Evolutionary conservation across 2,797 vertebrate species (phyloP).

Genomic region (Hephaestus fuliginosus): DNA sequence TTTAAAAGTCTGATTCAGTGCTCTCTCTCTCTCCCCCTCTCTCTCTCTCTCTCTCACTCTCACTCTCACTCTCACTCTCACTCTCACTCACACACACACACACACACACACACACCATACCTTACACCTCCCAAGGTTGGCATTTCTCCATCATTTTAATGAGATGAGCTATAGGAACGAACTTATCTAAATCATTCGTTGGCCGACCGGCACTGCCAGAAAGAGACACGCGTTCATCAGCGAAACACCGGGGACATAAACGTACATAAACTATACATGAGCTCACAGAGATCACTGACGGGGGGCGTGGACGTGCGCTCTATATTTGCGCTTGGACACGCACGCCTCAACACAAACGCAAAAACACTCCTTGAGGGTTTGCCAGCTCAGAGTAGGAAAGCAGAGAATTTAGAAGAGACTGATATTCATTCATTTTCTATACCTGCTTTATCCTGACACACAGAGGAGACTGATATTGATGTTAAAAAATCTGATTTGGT

Average conservation of each 20-base stretch:
- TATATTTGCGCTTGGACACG: neutral
- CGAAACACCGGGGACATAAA: conserved; percentile 36
- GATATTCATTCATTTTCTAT: too few species aligned
- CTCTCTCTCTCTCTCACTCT: neutral
- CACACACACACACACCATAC: conserved; percentile 27
- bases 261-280: neutral
- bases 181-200: conserved; percentile 63
- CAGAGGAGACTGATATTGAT: neutral
- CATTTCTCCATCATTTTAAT: conserved; percentile 77
- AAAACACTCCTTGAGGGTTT: neutral
- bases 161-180: conserved; percentile 65
- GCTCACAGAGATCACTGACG: conserved; percentile 3
- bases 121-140: conserved; percentile 49
- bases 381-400: neutral
- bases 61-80: conserved; percentile 29
- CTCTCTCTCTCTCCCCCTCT: conserved; percentile 1
- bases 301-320: neutral
- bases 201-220: conserved; percentile 33
- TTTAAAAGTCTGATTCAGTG: conserved; percentile 61
- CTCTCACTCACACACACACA: too few species aligned
- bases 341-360: conserved; percentile 1
- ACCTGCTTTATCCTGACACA: too few species aligned
- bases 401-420: too few species aligned
- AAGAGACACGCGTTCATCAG: conserved; percentile 51
- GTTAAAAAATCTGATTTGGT: neutral